Evolutionary conservation across 1,140 invertebrate genomes (phyloP), one percentile per base, ranked within the genome.

Genomic region (Dolichoris vasculosae): DNA sequence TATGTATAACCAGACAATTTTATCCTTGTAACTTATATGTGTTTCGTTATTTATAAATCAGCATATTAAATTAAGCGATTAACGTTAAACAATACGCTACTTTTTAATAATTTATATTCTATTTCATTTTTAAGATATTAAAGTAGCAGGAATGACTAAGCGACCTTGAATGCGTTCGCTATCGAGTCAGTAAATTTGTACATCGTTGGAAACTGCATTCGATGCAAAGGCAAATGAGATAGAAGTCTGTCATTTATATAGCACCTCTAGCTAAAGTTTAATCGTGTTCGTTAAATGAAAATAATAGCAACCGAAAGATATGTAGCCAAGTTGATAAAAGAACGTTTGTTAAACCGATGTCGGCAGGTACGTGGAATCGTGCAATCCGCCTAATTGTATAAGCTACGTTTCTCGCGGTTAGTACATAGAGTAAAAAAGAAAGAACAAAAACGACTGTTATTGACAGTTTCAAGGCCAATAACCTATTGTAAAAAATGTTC

Each of bases 241-340:
- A 35, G 63, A 78, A 86, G 75, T 83, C 76, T 86, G 86, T 84
- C 67, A 67, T 81, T 86, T 79, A 76, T 26, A 59, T 86, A 83
- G 64, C 76, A 71, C 76, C 40, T 26, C 76, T 86, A 86, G 84
- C 32, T 64, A 82, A 77, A 67, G 35, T 83, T 67, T 78, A 71
- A 40, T 77, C 48, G 55, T 86, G 71, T 86, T 83, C 32, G 63
- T 78, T 26, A 83, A 78, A 55, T 43, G n/a, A n/a, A n/a, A n/a
- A n/a, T n/a, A n/a, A n/a, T n/a, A n/a, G 64, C 55, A 48, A 82
- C 35, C 4, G 32, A 71, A 83, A 73, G 55, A 67, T 77, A 81
- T 46, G 23, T 82, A 86, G 69, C 26, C 20, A 82, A 67, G 23
- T n/a, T 64, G 78, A 82, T 82, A 82, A 76, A n/a, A 51, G 83